Conservation (phyloP, 2,113 vertebrate species). For the Stegostoma tigrinum region DNA sequence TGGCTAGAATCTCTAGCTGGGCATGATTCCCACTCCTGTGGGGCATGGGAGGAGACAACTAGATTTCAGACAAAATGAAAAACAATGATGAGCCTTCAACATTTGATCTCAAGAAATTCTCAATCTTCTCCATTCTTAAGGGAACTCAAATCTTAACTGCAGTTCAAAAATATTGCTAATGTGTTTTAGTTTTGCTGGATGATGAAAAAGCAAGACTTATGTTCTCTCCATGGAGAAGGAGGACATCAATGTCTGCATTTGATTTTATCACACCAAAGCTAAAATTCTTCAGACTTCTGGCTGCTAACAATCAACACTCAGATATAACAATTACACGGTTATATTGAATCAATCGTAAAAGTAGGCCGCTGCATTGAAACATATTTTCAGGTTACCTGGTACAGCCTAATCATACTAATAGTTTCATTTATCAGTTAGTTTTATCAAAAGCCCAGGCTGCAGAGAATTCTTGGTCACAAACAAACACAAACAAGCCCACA, state of each 20-base stretch:
- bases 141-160: background rate
- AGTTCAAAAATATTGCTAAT: background rate
- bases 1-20: too few species aligned
- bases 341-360: background rate
- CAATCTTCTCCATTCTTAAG: background rate
- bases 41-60: too few species aligned
- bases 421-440: background rate
- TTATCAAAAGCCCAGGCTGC: background rate
- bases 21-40: too few species aligned
- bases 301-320: background rate
- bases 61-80: too few species aligned
- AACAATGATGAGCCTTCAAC: too few species aligned
- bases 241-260: background rate
- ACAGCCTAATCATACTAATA: background rate
- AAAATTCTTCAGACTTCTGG: background rate
- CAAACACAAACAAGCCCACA: background rate
- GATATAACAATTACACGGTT: background rate
- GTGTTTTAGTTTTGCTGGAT: background rate
- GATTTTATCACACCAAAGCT: background rate
- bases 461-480: background rate
- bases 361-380: background rate
- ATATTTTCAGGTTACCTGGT: background rate
- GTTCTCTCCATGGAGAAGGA: background rate
- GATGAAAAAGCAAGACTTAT: background rate
- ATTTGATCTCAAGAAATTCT: background rate